Evolutionary conservation across 2,113 vertebrate genomes (phyloP), one percentile per base, ranked within the genome.

Genomic region (Hemibagrus wyckioides): DNA sequence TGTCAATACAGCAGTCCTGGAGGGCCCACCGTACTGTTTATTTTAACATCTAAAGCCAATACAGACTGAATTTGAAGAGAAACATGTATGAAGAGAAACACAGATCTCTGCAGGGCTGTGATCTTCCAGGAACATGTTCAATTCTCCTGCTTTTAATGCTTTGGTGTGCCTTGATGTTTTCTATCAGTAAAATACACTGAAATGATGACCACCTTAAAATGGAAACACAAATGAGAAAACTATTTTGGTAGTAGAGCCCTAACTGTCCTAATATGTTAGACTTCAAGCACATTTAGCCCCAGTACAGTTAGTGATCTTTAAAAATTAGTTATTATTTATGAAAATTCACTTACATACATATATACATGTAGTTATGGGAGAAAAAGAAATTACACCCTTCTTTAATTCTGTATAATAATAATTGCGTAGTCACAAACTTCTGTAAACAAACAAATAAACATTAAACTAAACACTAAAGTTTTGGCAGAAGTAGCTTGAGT

Each of bases 251-350:
- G 50, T 63, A 14, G 19, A 85, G 50, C 77, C 21, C 84, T 54
- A 86, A n/a, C 56, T 86, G 52, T 87, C 85, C 86, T 90, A 52
- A 69, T n/a, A 54, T 63, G 67, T 80, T 3, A 36, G 44, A 65
- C 15, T 28, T 79, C n/a, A 85, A 85, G 69, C 86, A 87, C 86
- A 82, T 76, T 77, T 82, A 69, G 79, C 71, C 39, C 41, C 59
- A 79, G 71, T 77, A 19, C 3, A 71, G 6, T 79, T 52, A 80
- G 36, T 50, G 61, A 44, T 28, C 36, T 71, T 3, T 44, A 75
- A 44, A 21, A 75, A 44, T 71, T 9, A 73, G 10, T 73, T 23
- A 39, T 44, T 73, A 73, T 73, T n/a, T 21, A 28, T 48, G 5
- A 28, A 44, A 73, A 73, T 28, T 39, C 21, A 25, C 30, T 36